These are phyloP conservation scores for Cassiopea xamachana DNA, from an alignment of 30 jellyfish, hydroid and myxozoan species.

Conservation along the genomic window DNA sequence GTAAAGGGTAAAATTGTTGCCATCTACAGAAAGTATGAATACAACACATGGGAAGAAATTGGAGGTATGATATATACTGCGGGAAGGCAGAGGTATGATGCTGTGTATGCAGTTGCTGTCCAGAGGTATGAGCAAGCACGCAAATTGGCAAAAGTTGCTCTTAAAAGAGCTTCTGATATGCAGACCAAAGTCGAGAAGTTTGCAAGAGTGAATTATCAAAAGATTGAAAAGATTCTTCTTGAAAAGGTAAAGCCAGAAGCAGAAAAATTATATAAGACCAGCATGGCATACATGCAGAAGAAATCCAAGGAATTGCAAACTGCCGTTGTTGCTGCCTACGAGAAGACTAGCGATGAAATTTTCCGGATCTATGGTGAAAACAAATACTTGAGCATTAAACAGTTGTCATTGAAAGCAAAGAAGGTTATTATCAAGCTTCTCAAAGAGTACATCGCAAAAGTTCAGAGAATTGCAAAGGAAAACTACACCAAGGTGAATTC, in stretches of 20 bases:
- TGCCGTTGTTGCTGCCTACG: conserved; percentile 43
- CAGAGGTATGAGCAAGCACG: conserved; percentile 19
- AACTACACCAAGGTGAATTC: conserved; percentile 53
- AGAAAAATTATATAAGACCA: conserved; percentile 50
- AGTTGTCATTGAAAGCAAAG: conserved; percentile 46
- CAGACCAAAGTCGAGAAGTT: conserved; percentile 5
- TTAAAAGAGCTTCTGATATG: conserved; percentile 1
- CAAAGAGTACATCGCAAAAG: conserved; percentile 15
- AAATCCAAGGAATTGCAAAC: conserved; percentile 29
- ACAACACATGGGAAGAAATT: conserved; percentile 96
- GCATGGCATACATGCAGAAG: conserved; percentile 8
- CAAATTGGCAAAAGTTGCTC: background rate
- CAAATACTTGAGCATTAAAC: conserved; percentile 74
- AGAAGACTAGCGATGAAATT: conserved; percentile 50
- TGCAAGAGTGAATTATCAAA: conserved; percentile 15
- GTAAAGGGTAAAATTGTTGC: conserved; percentile 20
- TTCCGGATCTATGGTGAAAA: conserved; percentile 64
- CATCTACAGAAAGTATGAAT: conserved; percentile 73
- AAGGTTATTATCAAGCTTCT: conserved; percentile 5
- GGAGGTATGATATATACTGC: conserved; percentile 35
- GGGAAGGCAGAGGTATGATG: conserved; percentile 26
- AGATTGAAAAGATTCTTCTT: conserved; percentile 15
- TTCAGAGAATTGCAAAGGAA: conserved; percentile 48
- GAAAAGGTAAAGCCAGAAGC: conserved; percentile 72
- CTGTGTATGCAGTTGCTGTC: conserved; percentile 19